phyloP scores from a whole-genome alignment of 2,888 invertebrate genomes.

The Oasisia sp. region DNA sequence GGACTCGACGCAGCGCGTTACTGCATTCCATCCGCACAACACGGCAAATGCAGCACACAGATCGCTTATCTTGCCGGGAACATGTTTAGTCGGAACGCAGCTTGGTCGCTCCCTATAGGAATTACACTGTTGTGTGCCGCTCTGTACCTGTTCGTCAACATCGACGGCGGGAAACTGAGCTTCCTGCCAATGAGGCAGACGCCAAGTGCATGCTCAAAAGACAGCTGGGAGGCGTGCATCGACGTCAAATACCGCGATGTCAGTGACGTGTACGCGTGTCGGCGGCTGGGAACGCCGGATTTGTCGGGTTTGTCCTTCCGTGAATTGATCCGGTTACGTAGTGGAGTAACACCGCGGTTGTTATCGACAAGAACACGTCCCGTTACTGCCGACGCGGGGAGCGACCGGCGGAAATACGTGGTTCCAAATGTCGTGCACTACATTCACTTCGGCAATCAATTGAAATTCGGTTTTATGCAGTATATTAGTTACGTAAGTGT shows the following conservation, averaged over 20 bases:
- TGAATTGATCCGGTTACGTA: not conserved
- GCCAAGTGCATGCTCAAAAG: not conserved
- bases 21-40: not conserved
- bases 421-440: constrained; percentile 23
- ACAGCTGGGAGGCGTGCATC: not conserved
- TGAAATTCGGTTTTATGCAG: not conserved
- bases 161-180: not conserved
- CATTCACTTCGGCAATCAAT: not conserved
- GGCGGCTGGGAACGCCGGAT: not conserved
- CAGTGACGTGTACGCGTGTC: not conserved
- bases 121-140: not conserved
- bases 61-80: not conserved
- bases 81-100: not conserved
- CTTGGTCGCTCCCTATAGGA: not conserved
- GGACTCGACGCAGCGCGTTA: not conserved
- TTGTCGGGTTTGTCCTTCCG: not conserved
- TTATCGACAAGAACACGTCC: not conserved
- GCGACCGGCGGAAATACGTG: not conserved
- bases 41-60: not conserved
- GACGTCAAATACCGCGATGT: not conserved
- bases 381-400: not conserved
- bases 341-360: not conserved
- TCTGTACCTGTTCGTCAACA: not conserved
- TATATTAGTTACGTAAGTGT: constrained; percentile 13
- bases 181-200: not conserved